A percentile compares a stretch with the other conserved stretches of the same genome.
These are phyloP conservation scores for Amia ocellicauda DNA, from an alignment of 2,113 vertebrate genomes.

Conservation along the genomic window DNA sequence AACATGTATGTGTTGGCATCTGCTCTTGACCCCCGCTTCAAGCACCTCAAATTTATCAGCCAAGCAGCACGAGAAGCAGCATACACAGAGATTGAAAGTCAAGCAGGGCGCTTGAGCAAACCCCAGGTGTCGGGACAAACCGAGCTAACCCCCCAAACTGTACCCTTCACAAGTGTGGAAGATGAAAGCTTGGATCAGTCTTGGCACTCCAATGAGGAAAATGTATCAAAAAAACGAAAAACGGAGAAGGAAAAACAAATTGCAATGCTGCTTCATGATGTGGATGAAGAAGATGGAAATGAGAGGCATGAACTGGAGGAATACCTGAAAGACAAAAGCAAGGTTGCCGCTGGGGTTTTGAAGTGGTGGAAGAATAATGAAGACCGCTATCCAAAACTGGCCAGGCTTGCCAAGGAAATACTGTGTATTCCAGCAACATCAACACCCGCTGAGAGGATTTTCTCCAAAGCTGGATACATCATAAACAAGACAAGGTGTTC, in stretches of 20 bases:
- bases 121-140: too few relatives aligned
- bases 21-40: background rate
- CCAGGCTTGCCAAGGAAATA: background rate
- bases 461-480: background rate
- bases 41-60: background rate
- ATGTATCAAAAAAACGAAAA: too few relatives aligned
- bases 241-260: too few relatives aligned
- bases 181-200: too few relatives aligned
- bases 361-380: slow-evolving; percentile 2
- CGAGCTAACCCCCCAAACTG: too few relatives aligned
- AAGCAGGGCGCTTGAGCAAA: too few relatives aligned
- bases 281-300: slow-evolving; percentile 1
- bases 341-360: background rate
- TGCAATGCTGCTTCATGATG: too few relatives aligned
- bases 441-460: background rate
- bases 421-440: background rate
- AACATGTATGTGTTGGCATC: background rate
- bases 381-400: slow-evolving; percentile 4
- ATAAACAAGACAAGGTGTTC: background rate
- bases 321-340: background rate
- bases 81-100: too few relatives aligned
- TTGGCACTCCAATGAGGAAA: too few relatives aligned
- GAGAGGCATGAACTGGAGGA: background rate
- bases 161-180: too few relatives aligned
- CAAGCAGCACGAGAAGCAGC: too few relatives aligned